Conservation (phyloP, 2,888 invertebrate species). For the Melieria crassipennis region DNA sequence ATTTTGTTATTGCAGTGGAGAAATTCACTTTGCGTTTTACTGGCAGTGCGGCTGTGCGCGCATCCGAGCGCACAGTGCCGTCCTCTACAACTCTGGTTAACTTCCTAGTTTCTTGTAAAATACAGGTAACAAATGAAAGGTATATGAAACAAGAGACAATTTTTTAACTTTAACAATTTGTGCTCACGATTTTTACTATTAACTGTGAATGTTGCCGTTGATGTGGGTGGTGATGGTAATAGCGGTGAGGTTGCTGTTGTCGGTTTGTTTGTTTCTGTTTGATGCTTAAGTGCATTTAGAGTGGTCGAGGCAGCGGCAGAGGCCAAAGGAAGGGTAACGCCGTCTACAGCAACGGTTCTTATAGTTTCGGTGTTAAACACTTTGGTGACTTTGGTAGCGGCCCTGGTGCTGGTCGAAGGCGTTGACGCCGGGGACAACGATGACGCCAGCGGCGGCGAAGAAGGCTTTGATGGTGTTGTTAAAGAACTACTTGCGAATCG, state of each 20-base stretch:
- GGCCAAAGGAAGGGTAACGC: no score
- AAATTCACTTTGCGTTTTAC: slow-evolving; percentile 16
- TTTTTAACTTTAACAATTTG: slow-evolving; percentile 31
- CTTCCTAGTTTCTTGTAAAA: slow-evolving; percentile 40
- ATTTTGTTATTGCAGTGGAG: slow-evolving; percentile 1
- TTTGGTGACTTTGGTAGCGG: slow-evolving; percentile 20
- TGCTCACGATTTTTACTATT: slow-evolving; percentile 37
- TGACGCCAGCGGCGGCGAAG: no score
- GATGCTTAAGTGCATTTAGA: neutral
- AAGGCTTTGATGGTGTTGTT: no score
- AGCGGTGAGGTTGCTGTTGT: neutral
- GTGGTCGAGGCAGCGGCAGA: neutral
- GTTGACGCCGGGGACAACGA: no score
- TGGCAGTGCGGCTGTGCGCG: slow-evolving; percentile 6
- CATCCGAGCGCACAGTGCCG: neutral
- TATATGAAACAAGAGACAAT: slow-evolving; percentile 38
- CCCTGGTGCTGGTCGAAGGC: slow-evolving; percentile 8
- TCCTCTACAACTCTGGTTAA: slow-evolving; percentile 19
- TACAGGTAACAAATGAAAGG: slow-evolving; percentile 40
- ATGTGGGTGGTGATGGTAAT: neutral
- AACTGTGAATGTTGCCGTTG: slow-evolving; percentile 5
- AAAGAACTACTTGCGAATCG: no score
- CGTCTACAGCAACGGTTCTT: neutral
- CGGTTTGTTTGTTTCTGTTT: neutral
- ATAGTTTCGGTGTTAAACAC: slow-evolving; percentile 1